These are phyloP conservation scores for Dilophus febrilis DNA, from an alignment of 2,888 invertebrate species.

Conservation along the genomic window DNA sequence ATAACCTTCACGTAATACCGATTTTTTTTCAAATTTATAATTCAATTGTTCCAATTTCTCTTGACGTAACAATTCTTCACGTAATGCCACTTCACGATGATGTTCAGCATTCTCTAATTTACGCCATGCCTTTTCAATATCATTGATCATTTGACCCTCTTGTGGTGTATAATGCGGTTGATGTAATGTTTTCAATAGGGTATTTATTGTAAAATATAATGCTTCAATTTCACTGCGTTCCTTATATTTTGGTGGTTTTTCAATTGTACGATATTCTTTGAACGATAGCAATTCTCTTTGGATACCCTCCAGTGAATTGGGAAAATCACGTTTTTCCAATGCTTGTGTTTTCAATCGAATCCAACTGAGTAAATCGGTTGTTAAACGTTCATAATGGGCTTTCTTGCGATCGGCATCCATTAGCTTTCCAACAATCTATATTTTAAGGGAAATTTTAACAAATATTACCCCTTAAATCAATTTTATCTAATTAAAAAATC, in stretches of 20 bases:
- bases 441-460: no score
- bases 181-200: slow-evolving; percentile 83
- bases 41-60: slow-evolving; percentile 88
- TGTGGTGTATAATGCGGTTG: slow-evolving; percentile 72
- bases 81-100: slow-evolving; percentile 75
- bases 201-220: slow-evolving; percentile 90
- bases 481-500: no score
- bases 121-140: slow-evolving; percentile 91
- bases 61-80: slow-evolving; percentile 79
- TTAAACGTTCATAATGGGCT: slow-evolving; percentile 69
- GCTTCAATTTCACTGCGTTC: slow-evolving; percentile 96
- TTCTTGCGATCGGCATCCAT: slow-evolving; percentile 91
- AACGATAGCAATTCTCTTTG: slow-evolving; percentile 77
- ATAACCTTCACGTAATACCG: slow-evolving; percentile 84
- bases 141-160: slow-evolving; percentile 83
- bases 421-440: slow-evolving; percentile 91
- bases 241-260: slow-evolving; percentile 96
- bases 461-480: neutral
- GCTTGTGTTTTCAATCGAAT: slow-evolving; percentile 70
- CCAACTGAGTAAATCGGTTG: slow-evolving; percentile 81
- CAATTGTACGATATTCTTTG: slow-evolving; percentile 89
- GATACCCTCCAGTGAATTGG: slow-evolving; percentile 89
- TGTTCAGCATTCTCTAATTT: slow-evolving; percentile 86
- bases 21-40: slow-evolving; percentile 90
- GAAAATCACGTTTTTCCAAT: slow-evolving; percentile 72